Evolutionary conservation across 2,888 invertebrate genomes (phyloP).

Genomic region (Stenchaetothrips biformis): DNA sequence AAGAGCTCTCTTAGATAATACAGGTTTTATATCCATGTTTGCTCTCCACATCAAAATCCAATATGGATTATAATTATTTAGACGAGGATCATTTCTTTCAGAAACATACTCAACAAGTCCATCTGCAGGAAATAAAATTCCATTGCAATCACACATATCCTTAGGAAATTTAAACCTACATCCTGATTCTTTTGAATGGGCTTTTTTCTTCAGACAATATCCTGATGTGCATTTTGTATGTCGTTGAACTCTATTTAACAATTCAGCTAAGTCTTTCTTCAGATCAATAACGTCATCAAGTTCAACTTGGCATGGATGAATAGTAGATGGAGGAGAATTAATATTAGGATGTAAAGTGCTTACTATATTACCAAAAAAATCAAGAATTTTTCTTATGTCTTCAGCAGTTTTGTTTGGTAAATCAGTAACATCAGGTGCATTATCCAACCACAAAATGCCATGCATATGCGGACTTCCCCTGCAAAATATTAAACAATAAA

Average conservation of each 20-base stretch:
- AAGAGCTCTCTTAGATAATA: conserved; percentile 29
- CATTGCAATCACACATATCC: not conserved
- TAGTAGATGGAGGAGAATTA: conserved; percentile 11
- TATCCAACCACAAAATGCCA: conserved; percentile 34
- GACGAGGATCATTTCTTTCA: conserved; percentile 31
- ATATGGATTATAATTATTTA: conserved; percentile 31
- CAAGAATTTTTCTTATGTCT: not conserved
- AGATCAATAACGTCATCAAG: not conserved
- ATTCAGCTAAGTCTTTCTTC: conserved; percentile 25
- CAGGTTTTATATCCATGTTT: conserved; percentile 32
- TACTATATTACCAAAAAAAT: conserved; percentile 27
- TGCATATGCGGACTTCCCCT: conserved; percentile 35
- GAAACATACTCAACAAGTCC: not conserved
- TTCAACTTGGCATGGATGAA: conserved; percentile 30
- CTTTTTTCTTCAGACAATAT: not conserved
- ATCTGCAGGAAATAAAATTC: not conserved
- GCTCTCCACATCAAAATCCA: conserved; percentile 33
- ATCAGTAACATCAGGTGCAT: conserved; percentile 30
- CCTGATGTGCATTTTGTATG: not conserved
- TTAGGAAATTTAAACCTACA: conserved; percentile 28
- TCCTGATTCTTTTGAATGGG: not conserved
- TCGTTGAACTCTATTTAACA: conserved; percentile 17
- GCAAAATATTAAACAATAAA: no score
- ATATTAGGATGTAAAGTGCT: conserved; percentile 32
- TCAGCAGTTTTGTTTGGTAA: conserved; percentile 18